Evolutionary conservation across 2,888 invertebrate species (phyloP).

Genomic region (Ariolimax columbianus): DNA sequence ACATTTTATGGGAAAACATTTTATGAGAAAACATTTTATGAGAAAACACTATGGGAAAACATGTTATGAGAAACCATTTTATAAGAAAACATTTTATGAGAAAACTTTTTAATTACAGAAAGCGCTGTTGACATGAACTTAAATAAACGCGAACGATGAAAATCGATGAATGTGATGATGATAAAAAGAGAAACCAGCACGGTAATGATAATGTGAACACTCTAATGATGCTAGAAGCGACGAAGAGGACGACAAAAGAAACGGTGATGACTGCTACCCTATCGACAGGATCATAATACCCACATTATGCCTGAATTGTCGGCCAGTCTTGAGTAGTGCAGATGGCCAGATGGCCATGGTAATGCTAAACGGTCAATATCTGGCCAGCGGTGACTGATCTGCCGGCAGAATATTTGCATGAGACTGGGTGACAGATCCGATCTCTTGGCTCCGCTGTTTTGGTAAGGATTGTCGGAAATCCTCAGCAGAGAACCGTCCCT

Average conservation of each 20-base stretch:
- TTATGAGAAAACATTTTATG: too few relatives aligned
- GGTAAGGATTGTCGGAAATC: constrained; percentile 1
- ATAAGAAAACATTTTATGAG: too few relatives aligned
- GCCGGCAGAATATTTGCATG: constrained; percentile 35
- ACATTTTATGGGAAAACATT: too few relatives aligned
- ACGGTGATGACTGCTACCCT: background rate
- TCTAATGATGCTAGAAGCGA: background rate
- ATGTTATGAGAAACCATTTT: too few relatives aligned
- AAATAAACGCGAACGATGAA: too few relatives aligned
- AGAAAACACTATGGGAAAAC: too few relatives aligned
- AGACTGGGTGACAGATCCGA: constrained; percentile 25
- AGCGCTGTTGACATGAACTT: too few relatives aligned
- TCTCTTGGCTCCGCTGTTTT: constrained; percentile 12
- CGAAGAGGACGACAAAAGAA: background rate
- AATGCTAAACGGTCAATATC: constrained; percentile 47
- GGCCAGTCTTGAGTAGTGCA: constrained; percentile 27
- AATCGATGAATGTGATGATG: too few relatives aligned
- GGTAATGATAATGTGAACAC: background rate
- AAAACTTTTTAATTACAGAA: too few relatives aligned
- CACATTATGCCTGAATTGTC: constrained; percentile 26
- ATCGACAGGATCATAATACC: constrained; percentile 24
- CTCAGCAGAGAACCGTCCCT: background rate
- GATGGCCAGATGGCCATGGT: constrained; percentile 49
- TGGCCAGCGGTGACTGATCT: constrained; percentile 24
- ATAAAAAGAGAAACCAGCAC: too few relatives aligned